Base-by-base conservation (phyloP, 2,888 invertebrate genomes). In the Tupiocoris notatus region DNA sequence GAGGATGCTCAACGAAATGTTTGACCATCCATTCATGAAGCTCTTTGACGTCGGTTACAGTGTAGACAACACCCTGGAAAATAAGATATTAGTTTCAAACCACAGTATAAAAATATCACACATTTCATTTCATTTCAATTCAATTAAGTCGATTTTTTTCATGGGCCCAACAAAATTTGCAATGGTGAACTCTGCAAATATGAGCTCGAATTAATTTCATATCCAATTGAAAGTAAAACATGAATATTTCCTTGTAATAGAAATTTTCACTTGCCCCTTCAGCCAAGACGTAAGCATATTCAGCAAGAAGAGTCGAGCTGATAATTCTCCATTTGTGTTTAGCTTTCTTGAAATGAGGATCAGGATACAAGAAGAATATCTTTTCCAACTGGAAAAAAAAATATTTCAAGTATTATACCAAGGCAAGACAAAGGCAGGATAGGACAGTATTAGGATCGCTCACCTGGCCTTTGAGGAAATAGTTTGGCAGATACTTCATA, bases 261-360 rank as follows among this genome's bases (percentile, higher is more conserved):
- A n/a, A n/a, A n/a, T n/a, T n/a, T n/a, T n/a, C n/a, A 84, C 86
- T 85, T 85, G 94, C 96, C 82, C 91, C 91, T 83, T 91, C 91
- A 75, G 89, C 88, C 76, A 99, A 86, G 59, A 96, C 91, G 86
- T 95, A 99, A 0, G 98, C 98, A 87, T 99, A 99, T 85, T 99
- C 99, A 1, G 98, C 94, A 21, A 99, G 86, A 54, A 98, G 86
- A 81, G 92, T 92, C 81, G 92, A 90, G 83, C 95, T 98, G 79
- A 99, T 95, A 78, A 99, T 99, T 78, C 99, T 88, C 99, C 99
- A 99, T 85, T 99, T 99, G 83, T 98, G 97, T 85, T 99, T 99
- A 0, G 96, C 92, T 83, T 92, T 96, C 84, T 99, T 99, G 84
- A 99, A 99, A 86, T 99, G 99, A 25, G 99, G 99, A 86, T 99